Percentiles rank a stretch among this genome's conserved stretches.
Conservation (phyloP, 2,797 vertebrate species). For the Neosilurus mollespiculum region DNA sequence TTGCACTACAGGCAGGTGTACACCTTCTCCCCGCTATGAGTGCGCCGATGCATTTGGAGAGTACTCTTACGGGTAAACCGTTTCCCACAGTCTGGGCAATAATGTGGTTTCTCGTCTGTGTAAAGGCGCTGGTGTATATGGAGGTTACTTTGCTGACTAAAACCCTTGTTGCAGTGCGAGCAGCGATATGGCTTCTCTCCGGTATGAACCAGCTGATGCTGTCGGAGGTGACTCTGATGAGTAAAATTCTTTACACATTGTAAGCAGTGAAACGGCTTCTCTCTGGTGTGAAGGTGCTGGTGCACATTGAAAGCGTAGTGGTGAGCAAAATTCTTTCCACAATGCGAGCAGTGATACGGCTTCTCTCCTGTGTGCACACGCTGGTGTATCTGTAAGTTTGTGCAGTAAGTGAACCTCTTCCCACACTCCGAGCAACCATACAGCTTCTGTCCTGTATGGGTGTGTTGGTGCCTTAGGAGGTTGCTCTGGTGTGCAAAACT, state of each 20-base stretch:
- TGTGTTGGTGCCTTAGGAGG: not conserved
- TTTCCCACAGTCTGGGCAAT: not conserved
- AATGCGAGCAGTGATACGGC: not conserved
- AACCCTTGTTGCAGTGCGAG: constrained; percentile 1
- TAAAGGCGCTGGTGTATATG: constrained; percentile 1
- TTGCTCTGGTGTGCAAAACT: constrained; percentile 17
- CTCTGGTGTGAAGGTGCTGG: not conserved
- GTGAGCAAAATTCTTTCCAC: constrained; percentile 2
- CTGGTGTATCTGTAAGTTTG: not conserved
- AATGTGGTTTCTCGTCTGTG: not conserved
- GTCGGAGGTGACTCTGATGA: constrained; percentile 10
- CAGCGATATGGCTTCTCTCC: not conserved
- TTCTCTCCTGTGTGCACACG: constrained; percentile 4
- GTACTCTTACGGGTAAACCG: not conserved
- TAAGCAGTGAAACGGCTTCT: not conserved
- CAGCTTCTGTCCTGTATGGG: not conserved
- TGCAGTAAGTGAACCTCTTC: not conserved
- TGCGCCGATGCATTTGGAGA: not conserved
- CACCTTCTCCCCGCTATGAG: too few relatives aligned
- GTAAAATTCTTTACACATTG: not conserved
- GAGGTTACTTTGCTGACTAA: not conserved
- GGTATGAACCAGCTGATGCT: not conserved
- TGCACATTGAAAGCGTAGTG: constrained; percentile 1
- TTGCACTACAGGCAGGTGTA: too few relatives aligned
- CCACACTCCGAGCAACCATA: not conserved